Evolutionary conservation across 2,113 vertebrate species (phyloP).

Genomic region (Amphiprion percula): DNA sequence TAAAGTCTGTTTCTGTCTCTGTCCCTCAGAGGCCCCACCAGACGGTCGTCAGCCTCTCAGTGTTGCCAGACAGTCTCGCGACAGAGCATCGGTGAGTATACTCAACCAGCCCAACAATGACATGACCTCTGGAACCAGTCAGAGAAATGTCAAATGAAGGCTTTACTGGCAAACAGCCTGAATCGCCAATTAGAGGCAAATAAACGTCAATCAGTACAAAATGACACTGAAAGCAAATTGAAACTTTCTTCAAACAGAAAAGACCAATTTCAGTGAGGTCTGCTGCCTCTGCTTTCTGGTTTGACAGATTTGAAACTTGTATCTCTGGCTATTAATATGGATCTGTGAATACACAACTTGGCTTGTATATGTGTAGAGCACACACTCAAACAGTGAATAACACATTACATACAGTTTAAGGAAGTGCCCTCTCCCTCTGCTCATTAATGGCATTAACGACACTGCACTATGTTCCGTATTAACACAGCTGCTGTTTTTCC

Average conservation of each 20-base stretch:
- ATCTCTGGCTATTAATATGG: background rate
- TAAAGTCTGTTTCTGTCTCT: slow-evolving; percentile 46
- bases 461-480: background rate
- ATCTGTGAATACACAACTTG: slow-evolving; percentile 1
- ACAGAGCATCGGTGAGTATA: slow-evolving; percentile 93
- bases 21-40: slow-evolving; percentile 81
- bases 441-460: slow-evolving; percentile 12
- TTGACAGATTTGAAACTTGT: background rate
- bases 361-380: background rate
- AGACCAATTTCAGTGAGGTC: background rate
- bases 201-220: background rate
- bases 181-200: background rate
- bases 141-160: background rate
- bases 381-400: slow-evolving; percentile 16
- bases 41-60: slow-evolving; percentile 92
- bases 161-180: background rate
- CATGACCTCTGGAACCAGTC: slow-evolving; percentile 8
- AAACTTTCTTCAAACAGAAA: background rate
- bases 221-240: background rate
- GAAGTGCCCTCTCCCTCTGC: background rate
- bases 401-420: slow-evolving; percentile 22
- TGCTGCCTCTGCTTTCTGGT: background rate
- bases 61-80: slow-evolving; percentile 92
- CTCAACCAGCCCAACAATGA: slow-evolving; percentile 1
- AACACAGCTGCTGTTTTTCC: background rate